A percentile compares a stretch with the other conserved stretches of the same genome.
phyloP scores from a whole-genome alignment of 2,888 invertebrate species.

The Lepidochrysops patricia region DNA sequence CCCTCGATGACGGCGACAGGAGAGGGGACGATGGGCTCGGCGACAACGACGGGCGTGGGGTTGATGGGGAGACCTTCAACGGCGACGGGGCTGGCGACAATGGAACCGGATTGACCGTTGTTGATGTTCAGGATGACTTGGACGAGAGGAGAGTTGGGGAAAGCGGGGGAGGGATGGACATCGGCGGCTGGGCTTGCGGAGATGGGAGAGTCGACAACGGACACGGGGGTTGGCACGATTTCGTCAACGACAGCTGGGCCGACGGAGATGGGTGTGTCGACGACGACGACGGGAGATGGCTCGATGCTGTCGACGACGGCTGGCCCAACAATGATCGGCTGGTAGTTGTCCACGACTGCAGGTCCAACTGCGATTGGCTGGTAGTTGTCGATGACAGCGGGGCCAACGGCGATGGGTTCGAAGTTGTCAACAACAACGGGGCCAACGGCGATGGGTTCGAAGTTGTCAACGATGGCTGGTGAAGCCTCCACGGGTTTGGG shows the following conservation, averaged over 20 bases:
- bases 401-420: constrained; percentile 17
- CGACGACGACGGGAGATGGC: neutral
- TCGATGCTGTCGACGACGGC: neutral
- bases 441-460: constrained; percentile 5
- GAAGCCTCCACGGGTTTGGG: constrained; percentile 21
- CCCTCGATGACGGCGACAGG: constrained; percentile 20
- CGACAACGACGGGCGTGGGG: constrained; percentile 14
- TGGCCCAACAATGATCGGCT: constrained; percentile 3
- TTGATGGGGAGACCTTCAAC: constrained; percentile 3
- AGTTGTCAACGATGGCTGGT: constrained; percentile 18
- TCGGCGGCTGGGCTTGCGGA: neutral
- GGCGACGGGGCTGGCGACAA: neutral
- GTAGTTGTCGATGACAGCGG: constrained; percentile 19
- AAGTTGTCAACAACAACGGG: constrained; percentile 22
- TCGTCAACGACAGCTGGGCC: constrained; percentile 6
- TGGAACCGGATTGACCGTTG: constrained; percentile 7
- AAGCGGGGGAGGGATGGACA: neutral
- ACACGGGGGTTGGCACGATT: neutral
- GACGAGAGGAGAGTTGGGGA: constrained; percentile 22
- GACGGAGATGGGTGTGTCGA: neutral
- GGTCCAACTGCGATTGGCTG: constrained; percentile 5
- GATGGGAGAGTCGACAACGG: neutral
- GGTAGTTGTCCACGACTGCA: neutral
- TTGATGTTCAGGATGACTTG: constrained; percentile 29
- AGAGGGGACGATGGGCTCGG: constrained; percentile 17